A percentile compares a stretch with the other conserved stretches of the same genome.
Conservation (phyloP, 2,113 vertebrate species). For the Syngnathus typhle region DNA sequence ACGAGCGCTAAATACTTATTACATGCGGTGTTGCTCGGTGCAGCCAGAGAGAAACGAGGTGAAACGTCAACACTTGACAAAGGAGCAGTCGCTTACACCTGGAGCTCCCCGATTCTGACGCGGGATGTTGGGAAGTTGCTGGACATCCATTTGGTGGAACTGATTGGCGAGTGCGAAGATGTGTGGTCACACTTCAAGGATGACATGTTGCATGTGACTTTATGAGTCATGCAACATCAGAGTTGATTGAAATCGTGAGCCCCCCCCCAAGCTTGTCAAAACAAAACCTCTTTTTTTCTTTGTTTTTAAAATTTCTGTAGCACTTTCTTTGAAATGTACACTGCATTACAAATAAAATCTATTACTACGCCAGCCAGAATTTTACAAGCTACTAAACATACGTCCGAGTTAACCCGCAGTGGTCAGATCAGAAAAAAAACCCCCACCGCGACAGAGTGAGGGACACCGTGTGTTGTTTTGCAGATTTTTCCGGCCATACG, state of each 20-base stretch:
- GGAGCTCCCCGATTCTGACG: conserved; percentile 8
- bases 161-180: not conserved
- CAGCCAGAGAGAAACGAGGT: conserved; percentile 2
- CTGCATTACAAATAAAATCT: too few relatives aligned
- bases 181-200: not conserved
- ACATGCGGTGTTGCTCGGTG: not conserved
- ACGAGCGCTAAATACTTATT: conserved; percentile 13
- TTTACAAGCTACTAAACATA: not conserved
- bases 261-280: too few relatives aligned
- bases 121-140: not conserved
- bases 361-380: too few relatives aligned
- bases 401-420: not conserved
- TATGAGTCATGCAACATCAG: not conserved
- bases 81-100: conserved; percentile 39
- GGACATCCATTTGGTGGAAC: not conserved
- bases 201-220: not conserved
- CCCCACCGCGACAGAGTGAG: not conserved
- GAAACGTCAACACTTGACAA: conserved; percentile 51
- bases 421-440: not conserved
- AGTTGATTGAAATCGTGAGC: not conserved
- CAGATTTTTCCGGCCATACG: conserved; percentile 3
- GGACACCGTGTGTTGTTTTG: conserved; percentile 1
- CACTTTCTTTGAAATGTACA: too few relatives aligned
- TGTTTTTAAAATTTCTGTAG: too few relatives aligned
- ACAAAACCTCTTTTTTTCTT: too few relatives aligned